Conservation (phyloP, 2,113 vertebrate species). For the Halichoeres trimaculatus region DNA sequence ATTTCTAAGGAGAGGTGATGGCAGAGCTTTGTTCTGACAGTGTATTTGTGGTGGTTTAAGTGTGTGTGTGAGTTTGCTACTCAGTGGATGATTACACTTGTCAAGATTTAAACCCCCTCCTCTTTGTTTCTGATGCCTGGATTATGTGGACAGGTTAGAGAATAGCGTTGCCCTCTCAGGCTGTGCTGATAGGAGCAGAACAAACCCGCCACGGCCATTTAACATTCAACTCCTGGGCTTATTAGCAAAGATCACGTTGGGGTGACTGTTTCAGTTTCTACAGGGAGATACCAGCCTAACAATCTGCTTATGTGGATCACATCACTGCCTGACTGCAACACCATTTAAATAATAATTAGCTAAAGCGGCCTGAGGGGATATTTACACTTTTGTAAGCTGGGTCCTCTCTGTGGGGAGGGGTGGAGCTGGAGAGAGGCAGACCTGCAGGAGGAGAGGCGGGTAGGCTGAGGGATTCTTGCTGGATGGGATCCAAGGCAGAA, state of each 20-base stretch:
- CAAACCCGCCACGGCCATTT: slow-evolving; percentile 81
- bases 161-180: slow-evolving; percentile 83
- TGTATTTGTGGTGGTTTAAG: too few species aligned
- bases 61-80: not conserved
- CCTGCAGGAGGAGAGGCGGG: slow-evolving; percentile 78
- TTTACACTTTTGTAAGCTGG: slow-evolving; percentile 97
- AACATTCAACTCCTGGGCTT: slow-evolving; percentile 82
- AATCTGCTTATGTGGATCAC: slow-evolving; percentile 86
- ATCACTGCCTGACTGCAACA: slow-evolving; percentile 82
- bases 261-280: slow-evolving; percentile 88
- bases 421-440: slow-evolving; percentile 82
- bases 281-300: slow-evolving; percentile 79
- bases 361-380: slow-evolving; percentile 85
- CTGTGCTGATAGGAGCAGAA: slow-evolving; percentile 79
- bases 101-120: slow-evolving; percentile 27
- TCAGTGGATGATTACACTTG: slow-evolving; percentile 21
- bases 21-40: too few species aligned
- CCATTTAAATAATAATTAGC: slow-evolving; percentile 88
- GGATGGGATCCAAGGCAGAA: slow-evolving; percentile 85
- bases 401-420: slow-evolving; percentile 88
- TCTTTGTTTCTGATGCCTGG: slow-evolving; percentile 49
- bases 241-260: slow-evolving; percentile 84
- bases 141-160: slow-evolving; percentile 84
- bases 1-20: too few species aligned
- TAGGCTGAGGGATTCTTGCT: slow-evolving; percentile 74